Base-by-base conservation (phyloP, 2,797 vertebrate genomes). In the Melanotaenia pygmaea region DNA sequence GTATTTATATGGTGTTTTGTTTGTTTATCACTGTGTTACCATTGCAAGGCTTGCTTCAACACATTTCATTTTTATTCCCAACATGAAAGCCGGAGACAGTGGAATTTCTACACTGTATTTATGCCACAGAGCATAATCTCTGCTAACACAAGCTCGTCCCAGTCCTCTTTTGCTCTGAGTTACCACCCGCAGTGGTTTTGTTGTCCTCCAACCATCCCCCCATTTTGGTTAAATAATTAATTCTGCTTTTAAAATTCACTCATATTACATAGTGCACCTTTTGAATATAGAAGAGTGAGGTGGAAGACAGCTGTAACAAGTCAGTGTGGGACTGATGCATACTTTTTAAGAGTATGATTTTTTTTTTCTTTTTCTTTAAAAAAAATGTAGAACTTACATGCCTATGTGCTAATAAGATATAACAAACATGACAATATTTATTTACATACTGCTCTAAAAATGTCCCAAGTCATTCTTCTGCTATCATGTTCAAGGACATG, bases 221-320 rank as follows among this genome's bases (percentile, higher is more conserved):
- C 38, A 70, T 77, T 89, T 93, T 94, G 45, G 93, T 86, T 93
- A 93, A 94, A 95, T 94, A 93, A 94, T 94, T 91, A 91, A 93
- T 92, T 92, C 88, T 85, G 86, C 84, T 74, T 86, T 90, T 84
- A 91, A 92, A 92, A 91, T 89, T 80, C 79, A 66, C 87, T 84
- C 79, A 86, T 89, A 92, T 88, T 86, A 90, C 86, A 89, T 86
- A 91, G 78, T 89, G 91, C 83, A 92, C 76, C 83, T 87, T 90
- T 88, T 87, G 83, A 82, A 86, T 88, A 86, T 88, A 86, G 79
- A 70, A 63, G 74, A 82, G 65, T 68, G 68, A 70, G 38, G 57
- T 61, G 59, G 28, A 72, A 24, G 54, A 76, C 13, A 20, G 37
- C 22, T 64, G 58, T 76, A 77, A 77, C 47, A 63, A 84, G 43